phyloP scores from a whole-genome alignment of 2,888 invertebrate genomes.

The Trichogramma evanescens region DNA sequence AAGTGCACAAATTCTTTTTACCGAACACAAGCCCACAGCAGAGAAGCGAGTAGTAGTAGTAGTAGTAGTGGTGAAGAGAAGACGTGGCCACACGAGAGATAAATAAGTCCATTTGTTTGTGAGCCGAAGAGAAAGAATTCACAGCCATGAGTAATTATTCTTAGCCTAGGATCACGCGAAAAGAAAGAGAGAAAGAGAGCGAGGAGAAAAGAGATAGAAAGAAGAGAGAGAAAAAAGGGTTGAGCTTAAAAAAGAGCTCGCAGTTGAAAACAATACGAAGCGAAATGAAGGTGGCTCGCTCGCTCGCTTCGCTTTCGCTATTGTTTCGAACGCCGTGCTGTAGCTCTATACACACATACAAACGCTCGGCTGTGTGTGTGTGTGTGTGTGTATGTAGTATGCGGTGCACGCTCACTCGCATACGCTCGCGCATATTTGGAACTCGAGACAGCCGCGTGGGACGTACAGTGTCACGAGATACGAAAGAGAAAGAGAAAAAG shows the following conservation, averaged over 20 bases:
- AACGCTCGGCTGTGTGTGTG: too few relatives aligned
- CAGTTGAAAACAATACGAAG: not conserved
- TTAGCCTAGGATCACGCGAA: not conserved
- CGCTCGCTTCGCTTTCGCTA: slow-evolving; percentile 9
- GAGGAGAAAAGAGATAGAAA: not conserved
- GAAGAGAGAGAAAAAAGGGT: not conserved
- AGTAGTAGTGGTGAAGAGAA: not conserved
- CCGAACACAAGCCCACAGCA: not conserved
- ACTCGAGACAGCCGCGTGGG: too few relatives aligned
- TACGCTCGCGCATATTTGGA: too few relatives aligned
- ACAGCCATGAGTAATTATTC: slow-evolving; percentile 13
- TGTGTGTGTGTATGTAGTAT: too few relatives aligned
- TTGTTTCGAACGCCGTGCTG: too few relatives aligned
- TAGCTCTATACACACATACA: too few relatives aligned
- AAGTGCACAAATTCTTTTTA: not conserved
- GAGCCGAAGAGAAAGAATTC: slow-evolving; percentile 1
- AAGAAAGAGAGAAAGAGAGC: not conserved
- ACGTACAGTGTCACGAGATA: too few relatives aligned
- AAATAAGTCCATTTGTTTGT: slow-evolving; percentile 14
- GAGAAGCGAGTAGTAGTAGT: not conserved
- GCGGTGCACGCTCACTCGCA: too few relatives aligned
- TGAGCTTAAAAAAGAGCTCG: not conserved
- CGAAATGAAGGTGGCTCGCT: slow-evolving; percentile 3
- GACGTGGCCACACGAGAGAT: not conserved
- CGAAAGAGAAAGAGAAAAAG: too few relatives aligned